Evolutionary conservation across 2,888 invertebrate species (phyloP), one percentile per base, ranked within the genome.

Genomic region (Pandemis corylana): DNA sequence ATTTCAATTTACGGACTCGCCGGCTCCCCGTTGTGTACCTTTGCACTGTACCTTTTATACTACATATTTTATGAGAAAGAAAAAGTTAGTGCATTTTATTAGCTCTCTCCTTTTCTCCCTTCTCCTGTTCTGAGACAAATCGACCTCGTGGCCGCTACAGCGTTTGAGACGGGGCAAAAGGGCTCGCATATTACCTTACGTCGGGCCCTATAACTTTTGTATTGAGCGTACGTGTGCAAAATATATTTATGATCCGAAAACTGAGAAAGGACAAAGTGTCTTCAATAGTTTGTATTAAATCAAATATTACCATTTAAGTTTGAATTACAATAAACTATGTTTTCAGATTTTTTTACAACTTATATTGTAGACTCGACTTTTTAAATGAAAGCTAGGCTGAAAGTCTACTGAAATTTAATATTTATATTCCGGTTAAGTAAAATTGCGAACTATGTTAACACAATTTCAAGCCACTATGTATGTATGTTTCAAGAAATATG

Each of bases 61-160:
- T 74, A 70, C 69, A 74, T 74, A 74, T 66, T 74, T 70, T 70
- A 74, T 74, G 69, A 61, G 65, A 51, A 61, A 51, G 62, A 75
- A 67, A 74, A 75, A 70, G 66, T 67, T 75, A 41, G 64, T 73
- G 69, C 65, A 74, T 74, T 66, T 70, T 70, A 70, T 74, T 66
- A 74, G 69, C 69, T 46, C 69, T 56, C 56, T 56, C 56, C 56
- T 7, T 56, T 15, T 20, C 15, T 53, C 53, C 53, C 49, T 70
- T 65, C 59, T 61, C 69, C 53, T 13, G 64, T 66, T 66, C 53
- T 15, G 62, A 75, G 75, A 71, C 56, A 71, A 71, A 75, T 71
- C 56, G 74, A 71, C 66, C 53, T 53, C 62, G 74, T 36, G 61
- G 62, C 70, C 36, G 74, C 42, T 15, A n/a, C 56, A 51, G 59